A percentile compares a stretch with the other conserved stretches of the same genome.
These are phyloP conservation scores for Stylophora pistillata DNA, from an alignment of 64 coral and sea anemone genomes.

Conservation along the genomic window DNA sequence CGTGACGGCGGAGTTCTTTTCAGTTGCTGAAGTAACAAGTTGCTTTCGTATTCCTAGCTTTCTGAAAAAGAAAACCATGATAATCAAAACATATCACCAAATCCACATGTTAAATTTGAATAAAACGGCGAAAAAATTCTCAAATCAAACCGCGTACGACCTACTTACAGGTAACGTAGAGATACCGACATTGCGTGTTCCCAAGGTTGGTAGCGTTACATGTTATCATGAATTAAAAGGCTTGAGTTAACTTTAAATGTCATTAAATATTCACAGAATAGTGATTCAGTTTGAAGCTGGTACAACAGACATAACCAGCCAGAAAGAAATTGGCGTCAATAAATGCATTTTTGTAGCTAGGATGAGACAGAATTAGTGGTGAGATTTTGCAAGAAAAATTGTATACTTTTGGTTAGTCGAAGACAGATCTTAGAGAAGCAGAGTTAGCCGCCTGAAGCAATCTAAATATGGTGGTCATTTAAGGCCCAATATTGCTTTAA, in stretches of 20 bases:
- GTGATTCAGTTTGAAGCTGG: not conserved
- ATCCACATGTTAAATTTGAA: not conserved
- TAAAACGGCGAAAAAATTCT: not conserved
- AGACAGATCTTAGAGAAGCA: not conserved
- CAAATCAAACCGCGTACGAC: too few species aligned
- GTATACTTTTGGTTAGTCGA: not conserved
- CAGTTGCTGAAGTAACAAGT: too few species aligned
- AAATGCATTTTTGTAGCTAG: not conserved
- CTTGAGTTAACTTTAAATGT: not conserved
- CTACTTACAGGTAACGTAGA: constrained; percentile 40
- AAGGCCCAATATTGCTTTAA: constrained; percentile 4
- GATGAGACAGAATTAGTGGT: too few species aligned
- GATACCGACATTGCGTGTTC: not conserved
- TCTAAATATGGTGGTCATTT: not conserved
- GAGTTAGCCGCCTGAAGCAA: too few species aligned
- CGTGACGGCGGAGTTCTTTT: too few species aligned
- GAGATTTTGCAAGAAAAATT: not conserved
- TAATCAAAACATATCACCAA: too few species aligned
- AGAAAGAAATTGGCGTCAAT: not conserved
- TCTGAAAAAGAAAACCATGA: too few species aligned
- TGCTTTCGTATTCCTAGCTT: too few species aligned
- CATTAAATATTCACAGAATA: not conserved
- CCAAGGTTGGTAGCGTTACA: not conserved
- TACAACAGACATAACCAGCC: not conserved
- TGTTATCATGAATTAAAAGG: not conserved